A percentile compares a stretch with the other conserved stretches of the same genome.
phyloP scores from a whole-genome alignment of 2,888 invertebrate species.

The Penaeus monodon region DNA sequence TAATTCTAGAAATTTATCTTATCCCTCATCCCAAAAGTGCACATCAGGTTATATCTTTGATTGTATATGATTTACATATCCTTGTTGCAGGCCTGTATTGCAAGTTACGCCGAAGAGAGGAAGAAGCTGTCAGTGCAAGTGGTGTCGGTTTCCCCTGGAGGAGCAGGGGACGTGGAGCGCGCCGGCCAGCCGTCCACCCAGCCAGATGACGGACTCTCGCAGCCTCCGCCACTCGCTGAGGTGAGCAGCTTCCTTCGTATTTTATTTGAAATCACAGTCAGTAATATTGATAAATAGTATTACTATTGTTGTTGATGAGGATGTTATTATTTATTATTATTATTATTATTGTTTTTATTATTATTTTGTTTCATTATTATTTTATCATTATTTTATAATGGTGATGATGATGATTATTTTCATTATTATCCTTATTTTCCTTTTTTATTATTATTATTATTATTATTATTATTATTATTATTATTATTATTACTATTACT shows the following conservation, averaged over 20 bases:
- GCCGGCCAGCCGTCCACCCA: background rate
- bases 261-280: no score
- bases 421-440: no score
- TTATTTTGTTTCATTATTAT: background rate
- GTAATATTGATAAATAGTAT: no score
- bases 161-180: slow-evolving; percentile 49
- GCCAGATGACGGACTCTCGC: slow-evolving; percentile 58
- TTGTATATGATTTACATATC: background rate
- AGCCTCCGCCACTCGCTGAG: slow-evolving; percentile 55
- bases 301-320: no score
- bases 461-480: no score
- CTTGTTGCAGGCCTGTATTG: slow-evolving; percentile 41
- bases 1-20: no score
- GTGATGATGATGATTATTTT: no score
- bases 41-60: no score
- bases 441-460: no score
- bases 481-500: no score
- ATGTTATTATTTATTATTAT: no score
- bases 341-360: background rate
- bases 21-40: no score
- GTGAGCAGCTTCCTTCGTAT: slow-evolving; percentile 2
- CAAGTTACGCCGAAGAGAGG: slow-evolving; percentile 40
- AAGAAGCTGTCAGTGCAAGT: slow-evolving; percentile 63
- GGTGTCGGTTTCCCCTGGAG: slow-evolving; percentile 55
- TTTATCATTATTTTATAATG: background rate